These are phyloP conservation scores for Criorhina ranunculi DNA, from an alignment of 2,888 invertebrate genomes.

Conservation along the genomic window DNA sequence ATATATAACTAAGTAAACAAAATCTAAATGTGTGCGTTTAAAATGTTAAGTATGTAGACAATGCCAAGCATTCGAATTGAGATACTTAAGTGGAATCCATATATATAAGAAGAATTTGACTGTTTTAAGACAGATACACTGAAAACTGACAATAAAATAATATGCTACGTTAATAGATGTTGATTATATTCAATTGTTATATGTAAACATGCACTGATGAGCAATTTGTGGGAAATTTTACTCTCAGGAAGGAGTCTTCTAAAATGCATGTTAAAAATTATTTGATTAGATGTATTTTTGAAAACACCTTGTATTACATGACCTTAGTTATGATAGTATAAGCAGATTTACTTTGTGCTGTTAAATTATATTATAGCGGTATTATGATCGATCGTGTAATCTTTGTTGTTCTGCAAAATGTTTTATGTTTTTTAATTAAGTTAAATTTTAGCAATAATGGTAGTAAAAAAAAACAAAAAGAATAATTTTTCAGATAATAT, in stretches of 20 bases:
- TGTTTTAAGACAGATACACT: constrained; percentile 32
- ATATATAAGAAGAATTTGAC: constrained; percentile 17
- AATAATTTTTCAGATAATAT: background rate
- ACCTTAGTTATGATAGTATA: no score
- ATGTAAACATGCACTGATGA: constrained; percentile 22
- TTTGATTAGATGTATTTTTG: constrained; percentile 9
- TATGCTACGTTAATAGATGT: constrained; percentile 44
- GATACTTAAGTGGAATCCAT: background rate
- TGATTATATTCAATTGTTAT: constrained; percentile 40
- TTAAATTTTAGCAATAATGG: constrained; percentile 26
- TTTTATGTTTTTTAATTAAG: constrained; percentile 6
- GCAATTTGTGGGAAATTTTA: constrained; percentile 44
- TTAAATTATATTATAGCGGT: no score
- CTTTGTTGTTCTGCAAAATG: constrained; percentile 4
- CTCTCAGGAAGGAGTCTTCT: constrained; percentile 34
- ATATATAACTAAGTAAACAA: no score
- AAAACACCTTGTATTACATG: background rate
- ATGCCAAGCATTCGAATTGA: constrained; percentile 41
- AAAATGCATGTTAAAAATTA: constrained; percentile 13
- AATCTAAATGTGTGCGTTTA: no score
- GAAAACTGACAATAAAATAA: constrained; percentile 69
- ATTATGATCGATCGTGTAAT: constrained; percentile 14
- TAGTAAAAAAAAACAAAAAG: background rate
- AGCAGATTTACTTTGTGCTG: constrained; percentile 20
- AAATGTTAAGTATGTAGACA: no score